These are phyloP conservation scores for Dipodomys ordii DNA, from an alignment of 2,113 vertebrate species.

Conservation along the genomic window DNA sequence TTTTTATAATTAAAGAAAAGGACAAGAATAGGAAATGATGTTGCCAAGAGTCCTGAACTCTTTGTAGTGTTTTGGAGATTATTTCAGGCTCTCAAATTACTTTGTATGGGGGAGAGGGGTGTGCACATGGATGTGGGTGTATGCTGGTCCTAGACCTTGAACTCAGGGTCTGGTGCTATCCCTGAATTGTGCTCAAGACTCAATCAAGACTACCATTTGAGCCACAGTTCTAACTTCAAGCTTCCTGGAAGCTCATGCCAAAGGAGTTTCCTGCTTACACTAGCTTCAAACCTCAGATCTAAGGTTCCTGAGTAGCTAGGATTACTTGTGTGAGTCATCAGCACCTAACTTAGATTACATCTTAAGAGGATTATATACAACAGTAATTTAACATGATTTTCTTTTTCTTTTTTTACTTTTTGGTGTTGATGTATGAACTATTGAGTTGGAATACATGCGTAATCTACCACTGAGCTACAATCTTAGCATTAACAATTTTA, in stretches of 20 bases:
- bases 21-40: neutral
- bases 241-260: too few relatives aligned
- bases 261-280: too few relatives aligned
- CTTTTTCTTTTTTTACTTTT: neutral
- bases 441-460: neutral
- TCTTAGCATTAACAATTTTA: neutral
- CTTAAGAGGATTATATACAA: neutral
- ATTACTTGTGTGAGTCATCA: too few relatives aligned
- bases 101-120: too few relatives aligned
- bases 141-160: too few relatives aligned
- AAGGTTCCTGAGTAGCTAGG: too few relatives aligned
- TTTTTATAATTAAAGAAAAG: neutral
- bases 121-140: too few relatives aligned
- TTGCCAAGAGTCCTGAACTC: neutral
- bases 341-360: neutral
- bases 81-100: neutral
- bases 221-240: too few relatives aligned
- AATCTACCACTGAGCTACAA: neutral
- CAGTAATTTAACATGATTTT: neutral
- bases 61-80: neutral
- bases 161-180: too few relatives aligned
- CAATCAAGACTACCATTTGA: too few relatives aligned
- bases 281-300: too few relatives aligned
- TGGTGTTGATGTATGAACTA: neutral
- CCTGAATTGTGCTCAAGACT: too few relatives aligned